Evolutionary conservation across 2,113 vertebrate genomes (phyloP), one percentile per base, ranked within the genome.

Genomic region (Lontra canadensis): DNA sequence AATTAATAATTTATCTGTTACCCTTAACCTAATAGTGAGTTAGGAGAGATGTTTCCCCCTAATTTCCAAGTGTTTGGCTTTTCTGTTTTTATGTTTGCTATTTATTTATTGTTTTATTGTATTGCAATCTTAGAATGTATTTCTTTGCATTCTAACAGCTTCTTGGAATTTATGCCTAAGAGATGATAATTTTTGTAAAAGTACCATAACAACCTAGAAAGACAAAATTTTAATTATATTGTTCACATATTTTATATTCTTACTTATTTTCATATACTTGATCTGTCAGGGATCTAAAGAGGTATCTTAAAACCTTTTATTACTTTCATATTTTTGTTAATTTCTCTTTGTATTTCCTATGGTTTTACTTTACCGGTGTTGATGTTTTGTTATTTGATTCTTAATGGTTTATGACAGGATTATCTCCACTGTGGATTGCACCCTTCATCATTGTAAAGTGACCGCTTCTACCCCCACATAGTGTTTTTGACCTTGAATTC

Each of bases 111-210:
- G 36, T 83, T 96, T 90, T 90, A 93, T 85, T 94, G 34, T 93
- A 85, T 39, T 94, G 12, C 39, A 67, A 34, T 73, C 71, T 83
- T 85, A 57, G 42, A 89, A 94, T 95, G 49, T 82, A 21, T 39
- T 94, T 47, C 26, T 47, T 94, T 88, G 17, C 47, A 61, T 93
- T 95, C 59, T 85, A 88, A 95, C 11, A 86, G 17, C 21, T 90
- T 93, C 44, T 89, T 91, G 31, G 61, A 96, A 89, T 97, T 95
- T 93, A 95, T 93, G 23, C n/a, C 73, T 97, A 29, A 97, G 97
- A 91, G 71, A 78, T 79, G 49, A 18, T 90, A 94, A 90, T 84
- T 94, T 96, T 96, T 95, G 36, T 96, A 96, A 90, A 79, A 82
- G 57, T 0, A 86, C 39, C 65, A 79, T 73, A 93, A 86, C 44